Base-by-base conservation (phyloP, 2,797 vertebrate genomes). In the Melanotaenia boesemani region DNA sequence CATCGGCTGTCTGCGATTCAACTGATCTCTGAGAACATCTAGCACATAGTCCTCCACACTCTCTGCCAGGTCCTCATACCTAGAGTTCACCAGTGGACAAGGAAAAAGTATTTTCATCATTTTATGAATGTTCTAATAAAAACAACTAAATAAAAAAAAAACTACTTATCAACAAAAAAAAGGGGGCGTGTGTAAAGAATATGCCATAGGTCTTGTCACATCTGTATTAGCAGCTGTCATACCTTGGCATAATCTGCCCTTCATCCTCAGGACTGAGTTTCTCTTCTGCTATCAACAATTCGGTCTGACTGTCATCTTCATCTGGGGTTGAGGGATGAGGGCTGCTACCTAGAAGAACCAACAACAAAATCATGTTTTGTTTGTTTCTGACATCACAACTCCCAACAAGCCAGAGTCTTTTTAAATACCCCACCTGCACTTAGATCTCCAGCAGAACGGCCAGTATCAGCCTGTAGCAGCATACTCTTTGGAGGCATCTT, bases 31-130 rank as follows among this genome's bases (percentile, higher is more conserved):
- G 39, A 99, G 94, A 89, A 98, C 95, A 3, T 99, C 98, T 0
- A 99, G 93, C 3, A 99, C 97, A 0, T 99, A 99, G 50, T 99
- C 98, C 83, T 99, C 98, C 88, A 99, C 98, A 0, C 98, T 97
- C 88, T 99, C 98, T 0, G 97, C 91, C 41, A 99, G 92, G 50
- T 99, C 98, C 0, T 99, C 98, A 12, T 99, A 99, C 94, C 98
- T 99, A 67, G 26, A 76, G 65, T 10, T 41, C 8, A 0, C 20
- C 55, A 67, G 1, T 7, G 13, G 50, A 65, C 24, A 20, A 52
- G 8, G n/a, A 67, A 67, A 52, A 41, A 2, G 2, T 10, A 54
- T 28, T 48, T 18, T 26, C 28, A 22, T 36, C 5, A 22, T 20
- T 37, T 48, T 39, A 13, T 18, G 63, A 34, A 32, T 4, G 36